phyloP scores from a whole-genome alignment of 2,888 invertebrate species.

The Bombylius discolor region DNA sequence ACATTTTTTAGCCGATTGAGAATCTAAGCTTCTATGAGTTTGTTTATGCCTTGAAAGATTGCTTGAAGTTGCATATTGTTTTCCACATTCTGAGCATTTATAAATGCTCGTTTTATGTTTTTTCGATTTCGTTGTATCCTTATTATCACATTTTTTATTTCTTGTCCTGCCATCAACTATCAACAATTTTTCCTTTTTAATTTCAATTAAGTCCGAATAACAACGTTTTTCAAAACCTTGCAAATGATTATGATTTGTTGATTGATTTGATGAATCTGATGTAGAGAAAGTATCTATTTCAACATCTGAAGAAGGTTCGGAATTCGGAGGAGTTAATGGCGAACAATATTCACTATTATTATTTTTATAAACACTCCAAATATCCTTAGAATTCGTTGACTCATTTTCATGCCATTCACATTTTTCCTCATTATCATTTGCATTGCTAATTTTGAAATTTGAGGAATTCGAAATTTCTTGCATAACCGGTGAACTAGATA shows the following conservation, averaged over 20 bases:
- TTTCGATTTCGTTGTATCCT: neutral
- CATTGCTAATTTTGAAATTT: neutral
- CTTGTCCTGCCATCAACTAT: conserved; percentile 45
- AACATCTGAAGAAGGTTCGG: conserved; percentile 58
- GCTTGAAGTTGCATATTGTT: conserved; percentile 82
- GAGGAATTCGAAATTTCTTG: conserved; percentile 32
- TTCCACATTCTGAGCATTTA: conserved; percentile 77
- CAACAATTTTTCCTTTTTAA: conserved; percentile 9
- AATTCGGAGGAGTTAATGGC: conserved; percentile 54
- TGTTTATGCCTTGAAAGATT: conserved; percentile 84
- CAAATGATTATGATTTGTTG: conserved; percentile 7
- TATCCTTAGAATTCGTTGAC: no score
- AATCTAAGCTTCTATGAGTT: conserved; percentile 85
- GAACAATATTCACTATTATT: conserved; percentile 36
- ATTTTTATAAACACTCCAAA: neutral
- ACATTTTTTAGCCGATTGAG: conserved; percentile 89
- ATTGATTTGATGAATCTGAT: conserved; percentile 20
- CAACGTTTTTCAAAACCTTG: conserved; percentile 1
- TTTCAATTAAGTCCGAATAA: conserved; percentile 6
- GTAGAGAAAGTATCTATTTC: conserved; percentile 43
- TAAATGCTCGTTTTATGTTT: conserved; percentile 38
- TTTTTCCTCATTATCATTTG: neutral
- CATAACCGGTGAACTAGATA: conserved; percentile 24
- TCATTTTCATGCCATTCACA: no score
- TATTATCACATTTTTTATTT: conserved; percentile 24